Base-by-base conservation (phyloP, 2,113 vertebrate genomes). In the Plectropomus leopardus region DNA sequence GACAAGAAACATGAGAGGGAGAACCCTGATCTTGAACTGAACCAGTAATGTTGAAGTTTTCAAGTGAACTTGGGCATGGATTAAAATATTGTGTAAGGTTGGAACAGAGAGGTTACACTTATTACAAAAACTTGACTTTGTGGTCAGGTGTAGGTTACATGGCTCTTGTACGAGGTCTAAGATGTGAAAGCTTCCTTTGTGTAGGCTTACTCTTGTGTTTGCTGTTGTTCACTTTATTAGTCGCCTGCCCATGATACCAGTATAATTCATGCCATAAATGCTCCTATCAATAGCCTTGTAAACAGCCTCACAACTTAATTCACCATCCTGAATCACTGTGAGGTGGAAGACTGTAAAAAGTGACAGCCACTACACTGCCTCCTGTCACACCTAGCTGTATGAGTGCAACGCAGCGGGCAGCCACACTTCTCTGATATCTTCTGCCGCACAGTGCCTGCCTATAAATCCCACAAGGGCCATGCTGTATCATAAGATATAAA, bases 401-500 rank as follows among this genome's bases (percentile, higher is more conserved):
- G 48, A 86, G 63, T 72, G 50, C 78, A 58, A 79, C 50, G 48
- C 77, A 83, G 42, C 36, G 4, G 60, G 57, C 57, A 70, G 79
- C 79, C n/a, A 3, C 57, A 61, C 36, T 24, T 70, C 53, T 79
- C 21, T 75, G 47, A 90, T 83, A 66, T 36, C 69, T 69, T 57
- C 60, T 66, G 58, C 54, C n/a, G 8, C 67, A 50, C 34, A n/a
- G n/a, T 64, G 42, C 30, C 75, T 74, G 53, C 44, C 63, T 72
- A 48, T 70, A 77, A 78, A 82, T 82, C 74, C 89, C 72, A 72
- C 50, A 77, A 66, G 78, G 72, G 57, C 53, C 54, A 32, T 32
- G 13, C 60, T 76, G 67, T 23, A 72, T 80, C 57, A 84, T 64
- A 70, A 82, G 60, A 85, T 72, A 84, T 57, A 73, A 86, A 90